Percentiles rank a stretch among this genome's conserved stretches.
phyloP scores from a whole-genome alignment of 2,888 invertebrate genomes.

The Sinelater perroti region DNA sequence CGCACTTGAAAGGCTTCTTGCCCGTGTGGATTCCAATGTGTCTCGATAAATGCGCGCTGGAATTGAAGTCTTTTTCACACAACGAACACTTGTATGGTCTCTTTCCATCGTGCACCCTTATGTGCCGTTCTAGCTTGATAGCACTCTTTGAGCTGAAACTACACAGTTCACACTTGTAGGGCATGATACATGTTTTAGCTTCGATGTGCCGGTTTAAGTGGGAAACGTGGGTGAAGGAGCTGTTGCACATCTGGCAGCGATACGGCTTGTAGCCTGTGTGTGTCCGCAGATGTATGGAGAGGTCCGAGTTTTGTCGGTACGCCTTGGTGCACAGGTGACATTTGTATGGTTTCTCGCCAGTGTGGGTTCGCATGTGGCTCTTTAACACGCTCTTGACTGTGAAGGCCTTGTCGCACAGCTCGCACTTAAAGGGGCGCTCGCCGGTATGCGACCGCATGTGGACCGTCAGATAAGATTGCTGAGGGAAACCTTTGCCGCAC shows the following conservation, averaged over 20 bases:
- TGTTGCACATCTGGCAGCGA: slow-evolving; percentile 27
- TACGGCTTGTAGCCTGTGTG: slow-evolving; percentile 33
- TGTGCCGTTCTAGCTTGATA: slow-evolving; percentile 25
- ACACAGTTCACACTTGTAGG: slow-evolving; percentile 29
- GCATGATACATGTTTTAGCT: slow-evolving; percentile 28
- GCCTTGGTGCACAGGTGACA: slow-evolving; percentile 30
- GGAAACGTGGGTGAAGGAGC: slow-evolving; percentile 33
- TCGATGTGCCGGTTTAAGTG: slow-evolving; percentile 34
- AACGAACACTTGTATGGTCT: slow-evolving; percentile 34
- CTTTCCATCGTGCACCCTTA: slow-evolving; percentile 30
- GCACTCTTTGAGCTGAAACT: slow-evolving; percentile 26
- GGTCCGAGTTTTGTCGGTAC: slow-evolving; percentile 33
- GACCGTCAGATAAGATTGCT: slow-evolving; percentile 26
- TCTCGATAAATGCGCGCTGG: slow-evolving; percentile 32
- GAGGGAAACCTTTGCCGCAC: slow-evolving; percentile 36
- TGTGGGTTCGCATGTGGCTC: slow-evolving; percentile 36
- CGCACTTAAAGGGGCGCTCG: slow-evolving; percentile 32
- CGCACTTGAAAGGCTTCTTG: slow-evolving; percentile 22
- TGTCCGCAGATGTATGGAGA: slow-evolving; percentile 29
- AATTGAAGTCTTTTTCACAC: slow-evolving; percentile 36
- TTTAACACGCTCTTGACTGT: slow-evolving; percentile 28
- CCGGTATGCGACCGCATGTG: slow-evolving; percentile 39
- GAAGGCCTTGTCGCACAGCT: slow-evolving; percentile 30
- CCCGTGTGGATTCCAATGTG: slow-evolving; percentile 30
- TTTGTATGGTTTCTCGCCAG: slow-evolving; percentile 28